Evolutionary conservation across 2,888 invertebrate species (phyloP), one percentile per base, ranked within the genome.

Genomic region (Andrena bicolor): DNA sequence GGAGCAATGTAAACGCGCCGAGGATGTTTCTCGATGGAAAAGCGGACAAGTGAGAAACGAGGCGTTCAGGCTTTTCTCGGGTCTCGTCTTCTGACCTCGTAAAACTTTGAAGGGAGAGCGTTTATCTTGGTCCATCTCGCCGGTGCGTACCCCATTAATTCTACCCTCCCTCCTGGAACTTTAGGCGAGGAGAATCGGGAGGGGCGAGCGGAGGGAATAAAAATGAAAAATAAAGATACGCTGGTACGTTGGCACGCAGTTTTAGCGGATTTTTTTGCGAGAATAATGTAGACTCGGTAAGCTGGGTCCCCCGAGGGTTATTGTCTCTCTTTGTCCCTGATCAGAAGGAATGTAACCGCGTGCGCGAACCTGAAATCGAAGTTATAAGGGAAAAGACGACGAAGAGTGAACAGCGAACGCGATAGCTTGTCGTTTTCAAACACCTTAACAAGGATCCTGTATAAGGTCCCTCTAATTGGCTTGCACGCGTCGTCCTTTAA

Each of bases 141-240:
- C 51, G 32, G n/a, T 53, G 49, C 66, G 66, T 73, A 51, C 30
- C 32, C 74, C 73, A 83, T 84, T 83, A 84, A 80, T 60, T 32
- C 63, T 58, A 41, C 53, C 30, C 20, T n/a, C 48, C 32, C 35
- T 74, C 53, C 49, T 53, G 16, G 5, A 32, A 26, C 41, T 13
- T 13, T 7, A 23, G 30, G 63, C 20, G 10, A 56, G 20, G 32
- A 60, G 30, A 35, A 32, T 20, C 26, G 3, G 5, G 26, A 5
- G 61, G 41, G 32, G 51, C n/a, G 48, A 49, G 65, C 56, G 8
- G 30, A 26, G 8, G 58, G 70, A 13, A 60, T 41, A 51, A 35
- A 70, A 70, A 61, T 61, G 61, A 51, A 51, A 60, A 61, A 61
- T 61, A 28, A 30, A 41, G 49, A 35, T 10, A 20, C 2, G 3